phyloP scores from a whole-genome alignment of 2,113 vertebrate species.

The Oncorhynchus gorbuscha region DNA sequence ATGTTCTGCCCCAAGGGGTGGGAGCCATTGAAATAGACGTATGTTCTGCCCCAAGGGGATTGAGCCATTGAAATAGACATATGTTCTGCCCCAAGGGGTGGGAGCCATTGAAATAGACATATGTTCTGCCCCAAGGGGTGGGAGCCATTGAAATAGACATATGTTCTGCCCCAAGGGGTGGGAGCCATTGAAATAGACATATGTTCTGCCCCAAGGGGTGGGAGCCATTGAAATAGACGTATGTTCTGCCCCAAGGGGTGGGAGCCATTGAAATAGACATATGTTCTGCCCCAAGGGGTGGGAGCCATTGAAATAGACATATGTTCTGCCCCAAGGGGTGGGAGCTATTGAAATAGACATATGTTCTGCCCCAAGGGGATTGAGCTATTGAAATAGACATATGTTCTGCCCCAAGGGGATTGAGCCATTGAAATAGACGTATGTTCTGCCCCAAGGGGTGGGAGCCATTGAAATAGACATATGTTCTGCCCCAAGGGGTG shows the following conservation, averaged over 20 bases:
- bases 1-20: constrained; percentile 78
- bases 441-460: constrained; percentile 78
- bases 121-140: constrained; percentile 78
- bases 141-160: constrained; percentile 74
- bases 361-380: constrained; percentile 79
- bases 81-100: constrained; percentile 78
- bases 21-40: constrained; percentile 74
- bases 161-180: constrained; percentile 78
- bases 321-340: constrained; percentile 78
- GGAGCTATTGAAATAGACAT: constrained; percentile 74
- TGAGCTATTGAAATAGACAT: constrained; percentile 72
- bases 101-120: constrained; percentile 74
- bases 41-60: constrained; percentile 78
- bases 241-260: constrained; percentile 78
- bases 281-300: constrained; percentile 78
- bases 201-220: constrained; percentile 78
- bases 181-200: constrained; percentile 74
- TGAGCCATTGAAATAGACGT: constrained; percentile 74
- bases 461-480: constrained; percentile 74
- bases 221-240: constrained; percentile 74
- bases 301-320: constrained; percentile 74
- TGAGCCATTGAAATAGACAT: constrained; percentile 74
- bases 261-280: constrained; percentile 74
- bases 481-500: constrained; percentile 78
- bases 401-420: constrained; percentile 78